Base-by-base conservation (phyloP, 2,888 invertebrate genomes). In the Coelinius sp. region DNA sequence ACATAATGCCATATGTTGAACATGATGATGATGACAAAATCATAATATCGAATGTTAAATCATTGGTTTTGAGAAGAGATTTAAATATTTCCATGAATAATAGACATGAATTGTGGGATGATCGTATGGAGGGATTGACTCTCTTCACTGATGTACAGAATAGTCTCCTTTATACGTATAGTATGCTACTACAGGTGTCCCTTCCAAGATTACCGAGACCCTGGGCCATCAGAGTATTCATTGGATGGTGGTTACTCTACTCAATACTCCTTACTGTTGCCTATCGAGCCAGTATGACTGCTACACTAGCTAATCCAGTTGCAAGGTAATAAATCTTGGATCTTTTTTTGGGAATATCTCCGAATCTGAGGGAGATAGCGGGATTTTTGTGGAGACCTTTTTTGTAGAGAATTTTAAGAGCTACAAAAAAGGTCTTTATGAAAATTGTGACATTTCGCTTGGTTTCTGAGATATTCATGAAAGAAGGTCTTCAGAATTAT, bases 201-300 rank as follows among this genome's bases (percentile, higher is more conserved):
- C 83, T 95, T 70, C 95, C 95, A 0, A 92, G 91, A 81, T 89
- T 95, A 77, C 95, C 95, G 0, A 90, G 90, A 14, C 94, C 93
- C 14, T 95, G 95, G 95, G 93, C 95, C 0, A 89, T 96, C 49
- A 89, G 95, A 38, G 89, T 95, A 27, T 89, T 96, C 12, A 95
- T 95, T 1, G 95, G 96, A 0, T 95, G 95, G 93, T 96, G 95
- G 88, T 96, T 95, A 95, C 86, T 95, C 1, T 96, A 95, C 84
- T 94, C 94, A 81, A 92, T 95, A 74, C 89, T 95, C 2, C 90
- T 95, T 4, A 93, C 94, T 0, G 94, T 95, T 0, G 91, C 94
- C 0, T 96, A 96, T 84, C 89, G 93, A 81, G 95, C 95, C 0
- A 95, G 95, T 80, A 93, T 96, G 91, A 95, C 95, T 0, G 95